Evolutionary conservation across 2,888 invertebrate genomes (phyloP).

Genomic region (Drosophila greeni): DNA sequence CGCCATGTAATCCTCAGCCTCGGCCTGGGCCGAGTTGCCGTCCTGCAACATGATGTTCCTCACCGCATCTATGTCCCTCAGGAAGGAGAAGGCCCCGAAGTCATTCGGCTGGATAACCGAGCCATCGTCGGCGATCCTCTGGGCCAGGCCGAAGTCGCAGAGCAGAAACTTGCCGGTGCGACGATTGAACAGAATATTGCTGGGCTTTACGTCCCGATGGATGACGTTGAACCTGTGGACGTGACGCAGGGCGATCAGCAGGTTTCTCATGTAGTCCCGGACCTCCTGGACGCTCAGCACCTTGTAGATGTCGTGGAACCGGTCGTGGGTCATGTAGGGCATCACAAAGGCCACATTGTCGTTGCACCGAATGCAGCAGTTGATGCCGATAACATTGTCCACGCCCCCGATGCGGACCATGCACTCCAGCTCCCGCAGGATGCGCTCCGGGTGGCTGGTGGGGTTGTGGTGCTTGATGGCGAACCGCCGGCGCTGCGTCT

Average conservation of each 20-base stretch:
- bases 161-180: slow-evolving; percentile 85
- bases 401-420: slow-evolving; percentile 88
- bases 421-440: slow-evolving; percentile 89
- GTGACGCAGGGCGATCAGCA: slow-evolving; percentile 86
- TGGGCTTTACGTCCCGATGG: slow-evolving; percentile 94
- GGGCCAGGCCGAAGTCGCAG: slow-evolving; percentile 94
- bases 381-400: slow-evolving; percentile 89
- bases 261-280: slow-evolving; percentile 87
- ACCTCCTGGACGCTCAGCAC: slow-evolving; percentile 85
- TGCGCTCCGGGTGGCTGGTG: slow-evolving; percentile 89
- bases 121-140: slow-evolving; percentile 79
- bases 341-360: slow-evolving; percentile 92
- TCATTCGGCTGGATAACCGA: slow-evolving; percentile 50
- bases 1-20: slow-evolving; percentile 48
- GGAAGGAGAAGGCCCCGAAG: slow-evolving; percentile 16
- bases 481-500: slow-evolving; percentile 81
- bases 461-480: slow-evolving; percentile 93
- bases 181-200: slow-evolving; percentile 92
- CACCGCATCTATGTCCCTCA: slow-evolving; percentile 46
- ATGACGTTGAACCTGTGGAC: slow-evolving; percentile 92
- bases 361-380: slow-evolving; percentile 86
- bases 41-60: slow-evolving; percentile 42
- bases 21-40: slow-evolving; percentile 53
- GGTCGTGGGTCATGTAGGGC: slow-evolving; percentile 92
- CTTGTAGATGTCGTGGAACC: slow-evolving; percentile 87